Evolutionary conservation across 2,797 vertebrate genomes (phyloP).

Genomic region (Neostethus bicornis): DNA sequence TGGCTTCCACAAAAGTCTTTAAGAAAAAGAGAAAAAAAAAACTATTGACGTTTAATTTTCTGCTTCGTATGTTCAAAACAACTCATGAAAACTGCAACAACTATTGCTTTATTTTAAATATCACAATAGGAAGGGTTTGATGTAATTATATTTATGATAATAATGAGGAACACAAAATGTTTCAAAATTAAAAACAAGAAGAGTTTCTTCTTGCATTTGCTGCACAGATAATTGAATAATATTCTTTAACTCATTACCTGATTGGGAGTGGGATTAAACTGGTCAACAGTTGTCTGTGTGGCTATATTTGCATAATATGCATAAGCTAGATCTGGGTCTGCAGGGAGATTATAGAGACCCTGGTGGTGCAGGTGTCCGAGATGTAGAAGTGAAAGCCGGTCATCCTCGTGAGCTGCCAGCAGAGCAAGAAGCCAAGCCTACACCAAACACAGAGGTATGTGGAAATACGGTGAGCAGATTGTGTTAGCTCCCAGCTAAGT

Average conservation of each 20-base stretch:
- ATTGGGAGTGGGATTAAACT: slow-evolving; percentile 60
- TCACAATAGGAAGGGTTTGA: too few relatives aligned
- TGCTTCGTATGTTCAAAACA: too few relatives aligned
- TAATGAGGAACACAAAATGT: too few relatives aligned
- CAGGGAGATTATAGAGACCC: slow-evolving; percentile 64
- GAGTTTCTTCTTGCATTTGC: too few relatives aligned
- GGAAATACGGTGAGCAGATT: neutral
- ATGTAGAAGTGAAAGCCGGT: slow-evolving; percentile 77
- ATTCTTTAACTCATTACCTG: slow-evolving; percentile 69
- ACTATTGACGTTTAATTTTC: too few relatives aligned
- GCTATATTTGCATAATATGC: slow-evolving; percentile 85
- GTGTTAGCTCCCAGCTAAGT: neutral
- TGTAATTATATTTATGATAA: too few relatives aligned
- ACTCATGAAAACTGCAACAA: too few relatives aligned
- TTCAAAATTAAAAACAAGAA: too few relatives aligned
- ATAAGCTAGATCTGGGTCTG: slow-evolving; percentile 78
- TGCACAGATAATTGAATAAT: too few relatives aligned
- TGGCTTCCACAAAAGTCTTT: slow-evolving; percentile 78
- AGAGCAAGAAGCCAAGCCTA: slow-evolving; percentile 80
- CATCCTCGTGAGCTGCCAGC: slow-evolving; percentile 78
- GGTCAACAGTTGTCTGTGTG: slow-evolving; percentile 75
- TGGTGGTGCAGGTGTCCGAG: slow-evolving; percentile 79
- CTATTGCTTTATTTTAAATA: too few relatives aligned
- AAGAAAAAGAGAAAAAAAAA: too few relatives aligned
- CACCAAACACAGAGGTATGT: slow-evolving; percentile 29